These are phyloP conservation scores for Monochamus alternatus DNA, from an alignment of 2,888 invertebrate genomes.

Conservation along the genomic window DNA sequence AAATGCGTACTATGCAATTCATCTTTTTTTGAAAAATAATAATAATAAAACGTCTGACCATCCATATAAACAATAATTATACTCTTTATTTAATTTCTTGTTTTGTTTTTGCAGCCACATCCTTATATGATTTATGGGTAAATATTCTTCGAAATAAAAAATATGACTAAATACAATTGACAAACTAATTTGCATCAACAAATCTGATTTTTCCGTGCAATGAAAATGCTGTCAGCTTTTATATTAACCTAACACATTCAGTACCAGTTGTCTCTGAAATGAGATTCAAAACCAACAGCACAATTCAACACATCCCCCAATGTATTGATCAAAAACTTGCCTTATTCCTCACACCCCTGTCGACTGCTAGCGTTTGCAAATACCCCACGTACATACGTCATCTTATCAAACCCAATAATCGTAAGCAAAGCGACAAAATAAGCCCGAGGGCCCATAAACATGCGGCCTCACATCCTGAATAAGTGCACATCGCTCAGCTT, in stretches of 20 bases:
- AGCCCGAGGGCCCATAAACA: conserved; percentile 1
- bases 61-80: background rate
- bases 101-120: background rate
- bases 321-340: background rate
- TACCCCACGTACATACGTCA: background rate
- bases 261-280: no score
- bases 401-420: conserved; percentile 1
- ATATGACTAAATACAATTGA: background rate
- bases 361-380: background rate
- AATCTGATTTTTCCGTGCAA: no score
- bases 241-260: no score
- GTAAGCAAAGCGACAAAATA: background rate
- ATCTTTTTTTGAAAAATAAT: background rate
- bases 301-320: no score
- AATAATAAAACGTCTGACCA: background rate
- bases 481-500: conserved; percentile 28
- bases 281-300: no score
- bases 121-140: background rate
- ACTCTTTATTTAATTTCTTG: background rate
- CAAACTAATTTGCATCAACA: no score
- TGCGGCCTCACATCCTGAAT: conserved; percentile 21
- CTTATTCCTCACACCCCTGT: background rate
- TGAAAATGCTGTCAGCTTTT: no score
- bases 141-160: background rate
- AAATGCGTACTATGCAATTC: conserved; percentile 48